These are phyloP conservation scores for Dynastes hyllus DNA, from an alignment of 2,888 invertebrate genomes.

Conservation along the genomic window DNA sequence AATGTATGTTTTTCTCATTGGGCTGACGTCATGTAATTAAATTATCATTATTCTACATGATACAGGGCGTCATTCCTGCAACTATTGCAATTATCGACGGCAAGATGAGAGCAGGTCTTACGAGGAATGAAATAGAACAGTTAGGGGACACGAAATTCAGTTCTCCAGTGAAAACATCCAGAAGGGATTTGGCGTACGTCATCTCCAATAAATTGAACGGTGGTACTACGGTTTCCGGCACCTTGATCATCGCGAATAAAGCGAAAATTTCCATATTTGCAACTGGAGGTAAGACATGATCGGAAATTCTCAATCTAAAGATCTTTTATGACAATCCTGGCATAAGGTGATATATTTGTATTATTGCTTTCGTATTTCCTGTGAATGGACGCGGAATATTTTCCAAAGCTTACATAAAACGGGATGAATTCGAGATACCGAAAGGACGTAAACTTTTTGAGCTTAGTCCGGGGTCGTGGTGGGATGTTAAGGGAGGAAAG, in stretches of 20 bases:
- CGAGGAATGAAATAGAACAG: slow-evolving; percentile 76
- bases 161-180: slow-evolving; percentile 84
- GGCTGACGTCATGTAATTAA: too few species aligned
- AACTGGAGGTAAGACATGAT: slow-evolving; percentile 81
- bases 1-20: too few species aligned
- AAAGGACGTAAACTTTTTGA: slow-evolving; percentile 10
- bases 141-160: slow-evolving; percentile 74
- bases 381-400: too few species aligned
- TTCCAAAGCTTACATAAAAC: too few species aligned
- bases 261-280: slow-evolving; percentile 93
- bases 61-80: slow-evolving; percentile 89
- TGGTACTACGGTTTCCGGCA: slow-evolving; percentile 97
- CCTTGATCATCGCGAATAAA: slow-evolving; percentile 87
- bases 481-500: neutral
- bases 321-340: too few species aligned
- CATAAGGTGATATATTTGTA: neutral
- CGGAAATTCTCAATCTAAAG: neutral
- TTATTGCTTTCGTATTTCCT: too few species aligned
- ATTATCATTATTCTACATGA: too few species aligned
- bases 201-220: slow-evolving; percentile 82
- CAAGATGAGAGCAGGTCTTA: slow-evolving; percentile 85
- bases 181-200: slow-evolving; percentile 88
- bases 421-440: too few species aligned
- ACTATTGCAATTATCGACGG: slow-evolving; percentile 94
- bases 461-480: neutral